These are phyloP conservation scores for Drosophila histrio DNA, from an alignment of 2,888 invertebrate species.

Conservation along the genomic window DNA sequence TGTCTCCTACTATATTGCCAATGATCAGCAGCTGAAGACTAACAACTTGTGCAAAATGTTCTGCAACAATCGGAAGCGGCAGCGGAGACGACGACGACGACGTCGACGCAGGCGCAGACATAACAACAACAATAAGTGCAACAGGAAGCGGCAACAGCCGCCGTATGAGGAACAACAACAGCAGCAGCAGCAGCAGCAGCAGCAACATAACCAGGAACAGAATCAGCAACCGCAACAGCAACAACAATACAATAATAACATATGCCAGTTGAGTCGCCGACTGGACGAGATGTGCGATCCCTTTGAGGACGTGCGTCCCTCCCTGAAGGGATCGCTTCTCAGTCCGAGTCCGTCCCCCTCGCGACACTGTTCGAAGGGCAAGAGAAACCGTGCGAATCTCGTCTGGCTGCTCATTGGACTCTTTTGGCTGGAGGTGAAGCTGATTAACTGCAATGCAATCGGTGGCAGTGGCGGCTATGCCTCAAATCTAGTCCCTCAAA, in stretches of 20 bases:
- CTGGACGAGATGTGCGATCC: conserved; percentile 20
- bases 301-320: conserved; percentile 10
- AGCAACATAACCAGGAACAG: not conserved
- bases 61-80: conserved; percentile 63
- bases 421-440: conserved; percentile 82
- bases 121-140: conserved; percentile 11
- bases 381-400: conserved; percentile 69
- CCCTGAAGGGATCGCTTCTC: conserved; percentile 32
- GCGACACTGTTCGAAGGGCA: conserved; percentile 54
- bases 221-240: not conserved
- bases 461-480: conserved; percentile 55
- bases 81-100: conserved; percentile 57
- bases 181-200: conserved; percentile 6
- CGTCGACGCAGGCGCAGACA: conserved; percentile 62
- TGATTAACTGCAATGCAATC: conserved; percentile 79
- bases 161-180: conserved; percentile 15
- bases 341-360: not conserved
- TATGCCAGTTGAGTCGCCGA: conserved; percentile 9
- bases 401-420: conserved; percentile 82
- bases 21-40: conserved; percentile 70
- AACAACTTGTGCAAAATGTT: conserved; percentile 69
- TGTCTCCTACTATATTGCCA: conserved; percentile 51
- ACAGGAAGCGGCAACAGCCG: conserved; percentile 27
- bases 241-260: not conserved
- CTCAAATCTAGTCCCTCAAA: conserved; percentile 61